Evolutionary conservation across 1,140 invertebrate genomes (phyloP).

Genomic region (Elymnias hypermnestra): DNA sequence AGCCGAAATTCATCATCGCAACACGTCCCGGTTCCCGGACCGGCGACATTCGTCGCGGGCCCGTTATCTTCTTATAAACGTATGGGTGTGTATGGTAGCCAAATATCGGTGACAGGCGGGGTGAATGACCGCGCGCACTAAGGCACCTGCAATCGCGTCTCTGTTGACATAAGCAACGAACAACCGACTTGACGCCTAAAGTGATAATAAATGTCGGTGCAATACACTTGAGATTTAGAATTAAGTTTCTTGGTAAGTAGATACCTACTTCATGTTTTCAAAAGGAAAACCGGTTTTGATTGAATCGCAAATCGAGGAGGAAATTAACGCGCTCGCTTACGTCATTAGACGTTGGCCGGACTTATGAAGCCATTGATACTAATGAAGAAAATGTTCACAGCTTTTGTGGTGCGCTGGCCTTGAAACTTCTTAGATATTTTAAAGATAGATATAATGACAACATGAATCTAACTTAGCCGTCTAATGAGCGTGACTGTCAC

Average conservation of each 20-base stretch:
- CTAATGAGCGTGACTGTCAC: neutral
- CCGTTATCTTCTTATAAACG: constrained; percentile 56
- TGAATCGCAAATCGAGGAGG: constrained; percentile 19
- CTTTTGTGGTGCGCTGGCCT: neutral
- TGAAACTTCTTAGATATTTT: neutral
- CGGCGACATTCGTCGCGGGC: constrained; percentile 24
- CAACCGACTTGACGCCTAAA: constrained; percentile 51
- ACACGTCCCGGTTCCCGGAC: constrained; percentile 27
- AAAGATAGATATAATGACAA: neutral
- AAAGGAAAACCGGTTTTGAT: constrained; percentile 27
- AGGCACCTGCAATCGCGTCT: constrained; percentile 64
- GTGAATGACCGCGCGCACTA: constrained; percentile 55
- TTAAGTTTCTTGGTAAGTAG: constrained; percentile 17
- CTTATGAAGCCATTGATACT: constrained; percentile 2
- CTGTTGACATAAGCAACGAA: constrained; percentile 62
- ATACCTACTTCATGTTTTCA: constrained; percentile 7
- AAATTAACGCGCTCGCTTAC: constrained; percentile 23
- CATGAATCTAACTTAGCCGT: too few species aligned
- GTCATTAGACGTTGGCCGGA: constrained; percentile 13
- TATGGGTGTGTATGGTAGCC: constrained; percentile 51
- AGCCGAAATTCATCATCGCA: constrained; percentile 16
- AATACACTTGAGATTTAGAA: constrained; percentile 48
- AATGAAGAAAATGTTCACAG: neutral
- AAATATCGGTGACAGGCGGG: constrained; percentile 61
- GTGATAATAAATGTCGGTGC: constrained; percentile 63